Evolutionary conservation across 1,140 invertebrate genomes (phyloP).

Genomic region (Leptestheria dahalacensis): DNA sequence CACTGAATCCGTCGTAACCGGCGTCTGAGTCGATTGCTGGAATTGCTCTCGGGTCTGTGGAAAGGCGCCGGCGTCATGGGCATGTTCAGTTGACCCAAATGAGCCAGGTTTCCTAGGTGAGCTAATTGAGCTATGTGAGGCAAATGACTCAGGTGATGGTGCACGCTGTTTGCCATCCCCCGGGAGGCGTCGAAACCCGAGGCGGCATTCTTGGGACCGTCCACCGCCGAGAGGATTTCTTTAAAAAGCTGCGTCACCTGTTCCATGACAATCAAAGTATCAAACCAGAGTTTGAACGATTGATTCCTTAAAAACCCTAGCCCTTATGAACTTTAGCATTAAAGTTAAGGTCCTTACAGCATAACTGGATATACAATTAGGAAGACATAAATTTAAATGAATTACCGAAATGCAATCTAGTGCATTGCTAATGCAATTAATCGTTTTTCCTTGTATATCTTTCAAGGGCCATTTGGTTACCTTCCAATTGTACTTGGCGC

Average conservation of each 20-base stretch:
- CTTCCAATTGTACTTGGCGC: slow-evolving; percentile 10
- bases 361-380: no score
- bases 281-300: no score
- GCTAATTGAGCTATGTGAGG: background rate
- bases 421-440: no score
- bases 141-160: background rate
- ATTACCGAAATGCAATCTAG: no score
- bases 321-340: no score
- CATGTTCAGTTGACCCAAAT: background rate
- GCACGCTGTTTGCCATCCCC: background rate
- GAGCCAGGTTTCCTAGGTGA: background rate
- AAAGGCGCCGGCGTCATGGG: background rate
- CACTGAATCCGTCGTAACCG: background rate
- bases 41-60: background rate
- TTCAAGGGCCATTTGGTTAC: background rate
- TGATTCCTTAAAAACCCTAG: no score
- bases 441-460: background rate
- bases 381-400: no score
- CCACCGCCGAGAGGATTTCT: background rate
- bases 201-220: background rate
- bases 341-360: no score
- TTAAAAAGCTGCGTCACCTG: background rate
- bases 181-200: background rate
- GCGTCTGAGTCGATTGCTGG: background rate
- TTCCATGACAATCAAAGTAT: no score